phyloP scores from a whole-genome alignment of 1,140 invertebrate genomes.

The Campoletis sonorensis region DNA sequence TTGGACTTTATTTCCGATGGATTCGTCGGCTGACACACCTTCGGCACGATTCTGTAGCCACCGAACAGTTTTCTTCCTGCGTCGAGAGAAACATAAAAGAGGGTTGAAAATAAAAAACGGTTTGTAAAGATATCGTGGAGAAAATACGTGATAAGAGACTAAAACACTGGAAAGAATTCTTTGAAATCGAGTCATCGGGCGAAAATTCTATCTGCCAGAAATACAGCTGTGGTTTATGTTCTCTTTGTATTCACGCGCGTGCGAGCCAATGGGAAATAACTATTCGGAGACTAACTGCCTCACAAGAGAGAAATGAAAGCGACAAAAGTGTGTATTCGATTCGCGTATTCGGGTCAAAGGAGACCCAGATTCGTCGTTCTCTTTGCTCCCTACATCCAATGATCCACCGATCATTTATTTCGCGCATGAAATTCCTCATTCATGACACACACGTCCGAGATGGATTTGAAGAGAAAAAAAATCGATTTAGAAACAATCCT shows the following conservation, averaged over 20 bases:
- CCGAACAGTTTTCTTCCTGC: slow-evolving; percentile 87
- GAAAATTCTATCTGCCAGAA: background rate
- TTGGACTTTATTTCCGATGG: slow-evolving; percentile 68
- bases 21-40: slow-evolving; percentile 82
- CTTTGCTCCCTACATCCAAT: background rate
- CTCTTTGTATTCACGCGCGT: background rate
- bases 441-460: background rate
- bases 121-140: slow-evolving; percentile 53
- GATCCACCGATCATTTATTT: slow-evolving; percentile 20
- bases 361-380: slow-evolving; percentile 29
- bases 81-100: slow-evolving; percentile 67
- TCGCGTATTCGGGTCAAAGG: slow-evolving; percentile 42
- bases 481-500: too few species aligned
- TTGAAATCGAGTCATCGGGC: background rate
- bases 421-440: slow-evolving; percentile 4
- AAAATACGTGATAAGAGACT: slow-evolving; percentile 37
- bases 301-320: slow-evolving; percentile 37
- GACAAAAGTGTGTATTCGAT: slow-evolving; percentile 28
- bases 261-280: background rate
- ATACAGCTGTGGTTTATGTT: background rate
- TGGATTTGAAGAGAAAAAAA: background rate
- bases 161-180: slow-evolving; percentile 19
- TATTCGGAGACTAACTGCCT: background rate
- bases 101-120: slow-evolving; percentile 52
- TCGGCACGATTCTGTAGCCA: slow-evolving; percentile 89